phyloP scores from a whole-genome alignment of 2,113 vertebrate species.

The Anoplopoma fimbria region DNA sequence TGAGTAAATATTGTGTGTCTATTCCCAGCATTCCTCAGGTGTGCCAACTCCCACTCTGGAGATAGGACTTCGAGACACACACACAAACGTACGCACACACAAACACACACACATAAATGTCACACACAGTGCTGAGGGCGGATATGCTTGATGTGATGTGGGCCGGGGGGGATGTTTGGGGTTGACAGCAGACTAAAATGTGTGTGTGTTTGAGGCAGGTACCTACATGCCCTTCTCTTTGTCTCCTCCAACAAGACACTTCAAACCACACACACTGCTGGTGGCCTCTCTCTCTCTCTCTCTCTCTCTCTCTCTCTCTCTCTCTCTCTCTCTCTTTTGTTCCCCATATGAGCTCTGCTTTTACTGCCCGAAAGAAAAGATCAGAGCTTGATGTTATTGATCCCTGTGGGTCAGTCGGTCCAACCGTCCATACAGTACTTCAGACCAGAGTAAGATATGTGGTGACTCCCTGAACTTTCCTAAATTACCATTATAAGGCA shows the following conservation, averaged over 20 bases:
- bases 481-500: not conserved
- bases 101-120: conserved; percentile 15
- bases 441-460: not conserved
- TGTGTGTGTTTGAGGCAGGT: conserved; percentile 53
- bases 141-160: conserved; percentile 58
- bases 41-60: not conserved
- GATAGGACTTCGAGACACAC: conserved; percentile 23
- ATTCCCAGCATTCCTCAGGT: conserved; percentile 47
- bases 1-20: conserved; percentile 53
- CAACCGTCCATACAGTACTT: not conserved
- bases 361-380: not conserved
- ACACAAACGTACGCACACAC: conserved; percentile 37
- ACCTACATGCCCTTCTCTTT: conserved; percentile 52
- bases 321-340: not conserved
- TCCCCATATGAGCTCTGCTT: not conserved
- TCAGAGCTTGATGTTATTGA: not conserved
- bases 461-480: not conserved
- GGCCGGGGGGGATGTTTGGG: conserved; percentile 60
- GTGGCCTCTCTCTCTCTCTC: conserved; percentile 13
- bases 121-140: conserved; percentile 27
- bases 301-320: not conserved
- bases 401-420: not conserved
- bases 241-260: conserved; percentile 46
- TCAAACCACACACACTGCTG: conserved; percentile 42
- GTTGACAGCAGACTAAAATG: conserved; percentile 28